These are phyloP conservation scores for Ellobium chinense DNA, from an alignment of 2,888 invertebrate genomes.

Conservation along the genomic window DNA sequence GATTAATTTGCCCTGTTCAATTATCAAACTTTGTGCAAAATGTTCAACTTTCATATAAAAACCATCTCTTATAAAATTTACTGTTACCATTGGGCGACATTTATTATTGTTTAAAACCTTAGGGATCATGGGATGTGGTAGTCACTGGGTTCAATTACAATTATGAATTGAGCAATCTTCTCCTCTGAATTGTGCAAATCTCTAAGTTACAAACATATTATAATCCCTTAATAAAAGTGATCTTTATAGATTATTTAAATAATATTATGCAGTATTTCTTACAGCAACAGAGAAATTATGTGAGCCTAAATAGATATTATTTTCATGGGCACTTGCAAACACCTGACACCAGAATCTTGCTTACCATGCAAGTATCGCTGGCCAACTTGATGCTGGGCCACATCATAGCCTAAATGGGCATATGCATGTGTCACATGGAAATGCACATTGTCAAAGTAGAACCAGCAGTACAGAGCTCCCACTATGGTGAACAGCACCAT, in stretches of 20 bases:
- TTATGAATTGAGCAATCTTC: too few relatives aligned
- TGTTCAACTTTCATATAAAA: too few relatives aligned
- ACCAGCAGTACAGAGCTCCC: conserved; percentile 77
- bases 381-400: conserved; percentile 80
- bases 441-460: conserved; percentile 79
- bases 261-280: not conserved
- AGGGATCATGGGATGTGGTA: too few relatives aligned
- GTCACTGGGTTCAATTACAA: too few relatives aligned
- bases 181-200: too few relatives aligned
- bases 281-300: not conserved
- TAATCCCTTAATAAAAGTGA: not conserved
- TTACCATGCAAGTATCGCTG: conserved; percentile 79
- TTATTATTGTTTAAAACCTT: too few relatives aligned
- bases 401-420: conserved; percentile 79
- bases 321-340: too few relatives aligned
- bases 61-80: too few relatives aligned
- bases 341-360: conserved; percentile 20
- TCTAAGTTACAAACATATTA: too few relatives aligned
- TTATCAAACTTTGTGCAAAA: too few relatives aligned
- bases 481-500: conserved; percentile 59
- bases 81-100: too few relatives aligned
- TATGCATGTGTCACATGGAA: conserved; percentile 79
- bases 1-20: too few relatives aligned
- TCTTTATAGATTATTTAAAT: conserved; percentile 51
- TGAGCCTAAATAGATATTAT: not conserved